Percentiles rank a stretch among this genome's conserved stretches.
Evolutionary conservation across 2,888 invertebrate genomes (phyloP).

Genomic region (Girardia tigrina): DNA sequence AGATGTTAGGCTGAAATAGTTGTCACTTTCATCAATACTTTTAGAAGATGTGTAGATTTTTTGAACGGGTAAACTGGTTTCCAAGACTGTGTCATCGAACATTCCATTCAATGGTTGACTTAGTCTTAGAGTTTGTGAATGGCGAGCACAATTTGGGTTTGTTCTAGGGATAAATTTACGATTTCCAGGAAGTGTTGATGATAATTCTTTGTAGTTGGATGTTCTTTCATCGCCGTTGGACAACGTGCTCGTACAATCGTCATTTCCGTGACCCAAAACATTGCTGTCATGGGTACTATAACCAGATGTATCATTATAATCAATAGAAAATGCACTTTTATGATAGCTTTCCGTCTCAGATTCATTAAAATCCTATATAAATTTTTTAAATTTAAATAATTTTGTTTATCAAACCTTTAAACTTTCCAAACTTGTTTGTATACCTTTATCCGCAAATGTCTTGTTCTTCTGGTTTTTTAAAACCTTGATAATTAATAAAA

Average conservation of each 20-base stretch:
- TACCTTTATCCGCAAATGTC: not conserved
- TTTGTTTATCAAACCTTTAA: not conserved
- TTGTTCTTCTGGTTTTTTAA: not conserved
- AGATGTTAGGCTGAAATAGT: not conserved
- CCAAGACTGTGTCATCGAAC: not conserved
- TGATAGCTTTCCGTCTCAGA: no score
- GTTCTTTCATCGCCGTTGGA: not conserved
- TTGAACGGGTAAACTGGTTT: not conserved
- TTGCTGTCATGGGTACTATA: not conserved
- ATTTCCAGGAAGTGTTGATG: not conserved
- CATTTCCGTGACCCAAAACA: not conserved
- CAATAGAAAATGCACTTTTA: not conserved
- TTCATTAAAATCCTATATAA: not conserved
- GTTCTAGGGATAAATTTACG: slow-evolving; percentile 20
- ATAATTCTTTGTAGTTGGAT: not conserved
- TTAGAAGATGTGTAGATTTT: not conserved
- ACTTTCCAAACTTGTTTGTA: not conserved
- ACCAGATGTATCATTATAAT: not conserved
- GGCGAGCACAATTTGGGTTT: not conserved
- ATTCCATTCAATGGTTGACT: not conserved
- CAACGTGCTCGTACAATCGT: not conserved
- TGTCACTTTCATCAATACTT: slow-evolving; percentile 19
- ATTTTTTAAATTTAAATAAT: not conserved
- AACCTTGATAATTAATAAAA: not conserved
- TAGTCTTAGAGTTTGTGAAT: not conserved